phyloP scores from a whole-genome alignment of 2,113 vertebrate species.

The Isichthys henryi region DNA sequence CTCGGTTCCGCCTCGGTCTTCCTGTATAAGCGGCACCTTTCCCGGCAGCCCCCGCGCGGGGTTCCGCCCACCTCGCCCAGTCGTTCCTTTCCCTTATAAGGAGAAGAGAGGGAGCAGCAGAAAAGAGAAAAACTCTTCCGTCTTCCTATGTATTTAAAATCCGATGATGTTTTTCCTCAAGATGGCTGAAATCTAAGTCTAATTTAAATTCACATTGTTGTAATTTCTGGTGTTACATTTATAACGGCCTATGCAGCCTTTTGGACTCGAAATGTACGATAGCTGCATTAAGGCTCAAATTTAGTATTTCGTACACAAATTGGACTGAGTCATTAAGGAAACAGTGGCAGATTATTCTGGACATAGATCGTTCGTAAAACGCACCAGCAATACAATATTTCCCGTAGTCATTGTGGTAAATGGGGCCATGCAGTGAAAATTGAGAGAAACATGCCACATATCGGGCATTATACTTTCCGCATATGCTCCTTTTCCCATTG shows the following conservation, averaged over 20 bases:
- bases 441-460: background rate
- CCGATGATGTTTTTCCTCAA: background rate
- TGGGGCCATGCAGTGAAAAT: background rate
- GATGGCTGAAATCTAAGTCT: background rate
- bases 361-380: background rate
- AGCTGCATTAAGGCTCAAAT: background rate
- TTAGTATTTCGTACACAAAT: background rate
- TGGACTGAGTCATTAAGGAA: background rate
- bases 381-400: background rate
- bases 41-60: conserved; percentile 58
- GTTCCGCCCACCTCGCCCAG: conserved; percentile 54
- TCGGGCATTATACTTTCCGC: background rate
- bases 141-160: background rate
- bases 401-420: background rate
- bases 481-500: background rate
- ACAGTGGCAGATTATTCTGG: background rate
- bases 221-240: background rate
- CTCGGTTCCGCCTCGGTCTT: conserved; percentile 36
- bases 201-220: background rate
- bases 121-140: background rate
- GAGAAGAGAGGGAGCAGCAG: conserved; percentile 32
- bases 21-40: conserved; percentile 50
- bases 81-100: conserved; percentile 67
- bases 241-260: background rate
- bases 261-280: background rate